These are phyloP conservation scores for Nannoperca australis DNA, from an alignment of 2,797 vertebrate species.

Conservation along the genomic window DNA sequence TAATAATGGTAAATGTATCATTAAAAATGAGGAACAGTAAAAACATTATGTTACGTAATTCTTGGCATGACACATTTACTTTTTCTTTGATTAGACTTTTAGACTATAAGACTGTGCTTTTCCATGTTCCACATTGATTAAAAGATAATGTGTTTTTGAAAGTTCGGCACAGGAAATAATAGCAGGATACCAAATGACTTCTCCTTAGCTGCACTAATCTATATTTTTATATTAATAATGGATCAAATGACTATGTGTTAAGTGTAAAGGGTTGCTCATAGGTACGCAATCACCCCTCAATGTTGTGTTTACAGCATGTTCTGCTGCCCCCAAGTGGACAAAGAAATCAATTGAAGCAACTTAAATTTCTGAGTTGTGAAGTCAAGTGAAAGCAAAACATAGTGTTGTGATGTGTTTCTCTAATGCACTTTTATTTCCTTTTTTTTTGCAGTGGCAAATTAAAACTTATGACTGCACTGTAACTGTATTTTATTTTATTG, in stretches of 20 bases:
- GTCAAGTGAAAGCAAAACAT: neutral
- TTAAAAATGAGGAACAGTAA: neutral
- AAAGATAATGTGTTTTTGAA: neutral
- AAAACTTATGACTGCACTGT: too few species aligned
- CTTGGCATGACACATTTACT: neutral
- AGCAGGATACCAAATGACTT: neutral
- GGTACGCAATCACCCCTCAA: neutral
- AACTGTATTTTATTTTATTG: too few species aligned
- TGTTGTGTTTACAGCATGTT: neutral
- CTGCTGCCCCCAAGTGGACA: constrained; percentile 15
- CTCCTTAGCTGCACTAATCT: neutral
- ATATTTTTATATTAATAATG: neutral
- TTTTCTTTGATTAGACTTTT: neutral
- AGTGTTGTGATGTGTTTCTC: neutral
- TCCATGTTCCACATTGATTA: neutral
- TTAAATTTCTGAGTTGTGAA: neutral
- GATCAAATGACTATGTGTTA: neutral
- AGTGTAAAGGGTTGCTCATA: neutral
- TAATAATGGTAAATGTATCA: neutral
- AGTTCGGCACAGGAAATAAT: neutral
- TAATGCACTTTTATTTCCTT: too few species aligned
- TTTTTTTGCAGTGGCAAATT: too few species aligned
- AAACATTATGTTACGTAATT: neutral
- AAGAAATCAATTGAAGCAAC: neutral
- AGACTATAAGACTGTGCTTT: neutral